Evolutionary conservation across 1,140 invertebrate genomes (phyloP), one percentile per base, ranked within the genome.

Genomic region (Ips nitidus): DNA sequence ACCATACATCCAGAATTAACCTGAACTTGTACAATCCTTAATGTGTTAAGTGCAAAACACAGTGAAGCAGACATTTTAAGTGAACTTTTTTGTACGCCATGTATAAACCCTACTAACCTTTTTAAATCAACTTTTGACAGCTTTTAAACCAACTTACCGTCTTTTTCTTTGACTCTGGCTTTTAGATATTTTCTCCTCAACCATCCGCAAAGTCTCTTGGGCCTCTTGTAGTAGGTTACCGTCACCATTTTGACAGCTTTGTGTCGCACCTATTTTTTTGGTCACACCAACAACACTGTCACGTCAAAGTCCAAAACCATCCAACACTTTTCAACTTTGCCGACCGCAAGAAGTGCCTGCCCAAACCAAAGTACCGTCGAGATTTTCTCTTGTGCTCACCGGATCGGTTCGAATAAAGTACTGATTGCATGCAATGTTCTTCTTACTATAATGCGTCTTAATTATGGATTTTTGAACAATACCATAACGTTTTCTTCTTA

Each of bases 91-190:
- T 22, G 22, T 22, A 22, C 22, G 45, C 45, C 22, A 3, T 50
- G 7, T 50, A 50, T 50, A 22, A 6, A 50, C 45, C 45, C 2
- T 50, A 50, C 6, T 6, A 8, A 50, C 45, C 22, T 6, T 50
- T 50, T 3, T 6, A 50, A 50, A 6, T 3, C 22, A 45, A 8
- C 3, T 50, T 50, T 50, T 50, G 45, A 50, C 45, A 1, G 1
- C 45, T 3, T 50, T 22, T 50, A 6, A 2, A 22, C 1, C 7
- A 50, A 50, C 68, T 71, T 71, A 79, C 78, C 76, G 74, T 71
- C 72, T 79, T 77, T 79, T 78, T 75, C 74, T 79, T 74, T 79
- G 77, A 73, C 74, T 68, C 75, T 74, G 63, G 65, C 67, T 45
- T 55, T 78, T 79, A 68, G 74, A 71, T 52, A 72, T 53, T 53